These are phyloP conservation scores for Drosophila emarginata DNA, from an alignment of 2,888 invertebrate genomes.

Conservation along the genomic window DNA sequence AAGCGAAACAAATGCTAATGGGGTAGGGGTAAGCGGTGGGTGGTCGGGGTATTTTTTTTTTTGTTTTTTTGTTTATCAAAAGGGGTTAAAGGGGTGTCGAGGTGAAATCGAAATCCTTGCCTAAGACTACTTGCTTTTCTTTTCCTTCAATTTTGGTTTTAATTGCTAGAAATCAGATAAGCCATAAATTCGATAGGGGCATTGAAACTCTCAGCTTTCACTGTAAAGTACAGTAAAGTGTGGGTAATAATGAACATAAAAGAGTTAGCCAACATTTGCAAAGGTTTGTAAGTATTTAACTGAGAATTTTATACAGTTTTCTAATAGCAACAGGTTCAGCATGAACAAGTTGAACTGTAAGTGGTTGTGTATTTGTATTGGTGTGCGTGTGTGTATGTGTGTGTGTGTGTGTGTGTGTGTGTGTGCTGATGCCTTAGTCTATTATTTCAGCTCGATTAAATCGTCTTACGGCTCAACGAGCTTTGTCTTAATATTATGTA, in stretches of 20 bases:
- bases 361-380: slow-evolving; percentile 3
- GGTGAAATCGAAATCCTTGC: not conserved
- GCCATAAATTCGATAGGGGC: slow-evolving; percentile 51
- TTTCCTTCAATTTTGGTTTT: slow-evolving; percentile 28
- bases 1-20: slow-evolving; percentile 52
- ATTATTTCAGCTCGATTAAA: slow-evolving; percentile 78
- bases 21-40: not conserved
- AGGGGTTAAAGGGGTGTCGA: slow-evolving; percentile 7
- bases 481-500: slow-evolving; percentile 76
- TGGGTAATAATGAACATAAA: not conserved
- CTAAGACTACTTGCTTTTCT: slow-evolving; percentile 7
- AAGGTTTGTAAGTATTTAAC: not conserved
- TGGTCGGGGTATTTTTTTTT: too few relatives aligned
- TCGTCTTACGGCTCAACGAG: slow-evolving; percentile 77
- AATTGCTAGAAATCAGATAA: slow-evolving; percentile 56
- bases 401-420: slow-evolving; percentile 32
- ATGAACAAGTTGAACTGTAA: slow-evolving; percentile 26
- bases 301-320: not conserved
- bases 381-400: slow-evolving; percentile 1
- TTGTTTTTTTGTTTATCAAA: too few relatives aligned
- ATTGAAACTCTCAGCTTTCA: slow-evolving; percentile 20
- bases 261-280: not conserved
- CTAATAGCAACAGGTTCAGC: slow-evolving; percentile 40
- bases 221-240: slow-evolving; percentile 3
- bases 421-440: slow-evolving; percentile 58